These are phyloP conservation scores for Siniperca obscura DNA, from an alignment of 2,797 vertebrate genomes.

Conservation along the genomic window DNA sequence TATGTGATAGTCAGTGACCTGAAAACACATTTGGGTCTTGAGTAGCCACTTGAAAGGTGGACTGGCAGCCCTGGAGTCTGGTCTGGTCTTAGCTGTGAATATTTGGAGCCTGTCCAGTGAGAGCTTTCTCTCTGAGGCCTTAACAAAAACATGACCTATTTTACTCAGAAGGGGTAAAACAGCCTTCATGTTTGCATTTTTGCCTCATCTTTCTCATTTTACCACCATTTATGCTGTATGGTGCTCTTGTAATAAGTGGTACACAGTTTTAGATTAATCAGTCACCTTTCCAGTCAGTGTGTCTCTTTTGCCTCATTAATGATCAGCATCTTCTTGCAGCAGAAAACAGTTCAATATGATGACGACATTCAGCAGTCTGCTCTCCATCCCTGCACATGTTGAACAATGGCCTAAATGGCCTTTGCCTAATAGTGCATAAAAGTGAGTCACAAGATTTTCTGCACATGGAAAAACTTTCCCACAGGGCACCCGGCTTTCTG, in stretches of 20 bases:
- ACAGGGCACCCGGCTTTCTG: constrained; percentile 23
- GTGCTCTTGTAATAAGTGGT: background rate
- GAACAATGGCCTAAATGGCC: constrained; percentile 19
- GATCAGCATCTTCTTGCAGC: constrained; percentile 5
- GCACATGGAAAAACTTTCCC: constrained; percentile 37
- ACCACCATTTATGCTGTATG: background rate
- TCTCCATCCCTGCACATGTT: constrained; percentile 14
- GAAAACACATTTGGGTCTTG: constrained; percentile 24
- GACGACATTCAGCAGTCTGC: background rate
- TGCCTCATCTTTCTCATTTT: background rate
- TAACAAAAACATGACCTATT: constrained; percentile 67
- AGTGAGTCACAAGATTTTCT: constrained; percentile 58
- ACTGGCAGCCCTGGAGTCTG: constrained; percentile 29
- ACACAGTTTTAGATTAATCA: background rate
- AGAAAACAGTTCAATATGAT: constrained; percentile 4
- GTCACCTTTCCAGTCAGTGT: background rate
- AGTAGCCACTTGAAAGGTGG: constrained; percentile 34
- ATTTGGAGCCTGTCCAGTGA: constrained; percentile 49
- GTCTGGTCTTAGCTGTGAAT: constrained; percentile 23
- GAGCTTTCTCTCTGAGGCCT: constrained; percentile 39
- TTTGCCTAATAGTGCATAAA: constrained; percentile 35
- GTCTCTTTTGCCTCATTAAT: background rate
- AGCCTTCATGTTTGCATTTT: background rate
- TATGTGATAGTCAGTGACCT: constrained; percentile 32
- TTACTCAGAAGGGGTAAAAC: constrained; percentile 42